Conservation (phyloP, 2,888 invertebrate species). For the Latheticus oryzae region DNA sequence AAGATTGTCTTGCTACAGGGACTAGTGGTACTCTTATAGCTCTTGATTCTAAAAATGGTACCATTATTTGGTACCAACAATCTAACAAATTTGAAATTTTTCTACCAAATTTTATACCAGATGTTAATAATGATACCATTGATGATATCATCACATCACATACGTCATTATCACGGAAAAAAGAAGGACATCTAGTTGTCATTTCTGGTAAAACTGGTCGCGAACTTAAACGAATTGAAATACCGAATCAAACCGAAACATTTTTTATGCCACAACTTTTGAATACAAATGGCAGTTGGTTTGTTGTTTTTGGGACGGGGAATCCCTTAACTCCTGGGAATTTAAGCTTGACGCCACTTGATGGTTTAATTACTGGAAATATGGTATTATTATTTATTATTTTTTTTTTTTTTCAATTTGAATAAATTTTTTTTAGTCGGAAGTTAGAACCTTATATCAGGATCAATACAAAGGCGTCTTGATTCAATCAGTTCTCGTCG, state of each 20-base stretch:
- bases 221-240: conserved; percentile 71
- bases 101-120: conserved; percentile 77
- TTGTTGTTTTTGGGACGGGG: conserved; percentile 79
- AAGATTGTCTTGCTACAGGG: conserved; percentile 81
- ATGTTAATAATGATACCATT: conserved; percentile 77
- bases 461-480: conserved; percentile 76
- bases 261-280: conserved; percentile 80
- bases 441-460: conserved; percentile 66
- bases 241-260: conserved; percentile 75
- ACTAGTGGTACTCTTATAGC: conserved; percentile 76
- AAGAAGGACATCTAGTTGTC: conserved; percentile 74
- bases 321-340: conserved; percentile 79
- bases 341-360: conserved; percentile 74
- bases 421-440: conserved; percentile 38
- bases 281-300: conserved; percentile 71
- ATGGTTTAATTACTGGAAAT: conserved; percentile 67
- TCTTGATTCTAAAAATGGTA: conserved; percentile 76
- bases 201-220: conserved; percentile 78
- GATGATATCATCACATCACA: conserved; percentile 79
- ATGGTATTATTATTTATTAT: conserved; percentile 60
- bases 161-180: conserved; percentile 62
- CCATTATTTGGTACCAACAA: conserved; percentile 71
- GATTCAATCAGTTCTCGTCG: conserved; percentile 75
- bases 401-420: not conserved
- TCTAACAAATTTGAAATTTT: conserved; percentile 70